Conservation (phyloP, 2,113 vertebrate species). For the Phocoena phocoena region DNA sequence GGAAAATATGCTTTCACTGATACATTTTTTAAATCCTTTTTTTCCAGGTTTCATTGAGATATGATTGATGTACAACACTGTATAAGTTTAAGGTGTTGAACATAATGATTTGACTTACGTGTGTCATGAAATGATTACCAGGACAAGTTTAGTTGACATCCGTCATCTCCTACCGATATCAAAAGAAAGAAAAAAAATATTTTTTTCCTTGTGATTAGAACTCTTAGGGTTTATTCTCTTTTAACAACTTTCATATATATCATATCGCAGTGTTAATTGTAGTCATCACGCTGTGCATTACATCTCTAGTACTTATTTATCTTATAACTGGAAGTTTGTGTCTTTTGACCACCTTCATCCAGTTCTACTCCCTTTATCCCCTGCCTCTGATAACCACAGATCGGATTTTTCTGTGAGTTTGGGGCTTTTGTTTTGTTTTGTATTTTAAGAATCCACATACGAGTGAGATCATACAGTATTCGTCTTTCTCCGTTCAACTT, state of each 20-base stretch:
- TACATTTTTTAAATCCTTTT: neutral
- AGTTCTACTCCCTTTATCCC: no score
- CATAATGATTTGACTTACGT: neutral
- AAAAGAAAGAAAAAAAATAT: neutral
- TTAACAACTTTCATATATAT: neutral
- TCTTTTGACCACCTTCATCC: neutral
- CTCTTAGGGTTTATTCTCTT: neutral
- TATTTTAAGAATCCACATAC: neutral
- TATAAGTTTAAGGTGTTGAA: neutral
- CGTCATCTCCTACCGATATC: neutral
- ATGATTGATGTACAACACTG: neutral
- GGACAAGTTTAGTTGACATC: neutral
- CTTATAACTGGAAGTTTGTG: neutral
- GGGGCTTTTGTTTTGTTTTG: neutral
- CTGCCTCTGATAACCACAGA: neutral
- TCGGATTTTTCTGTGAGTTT: neutral
- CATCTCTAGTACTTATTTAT: neutral
- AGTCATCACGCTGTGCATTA: neutral
- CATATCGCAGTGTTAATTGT: neutral
- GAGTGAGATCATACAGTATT: neutral
- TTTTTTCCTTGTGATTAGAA: neutral
- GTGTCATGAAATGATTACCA: neutral
- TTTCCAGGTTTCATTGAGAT: neutral
- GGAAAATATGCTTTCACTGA: neutral
- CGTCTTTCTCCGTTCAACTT: neutral